Evolutionary conservation across 2,888 invertebrate species (phyloP).

Genomic region (Drosophila robusta): DNA sequence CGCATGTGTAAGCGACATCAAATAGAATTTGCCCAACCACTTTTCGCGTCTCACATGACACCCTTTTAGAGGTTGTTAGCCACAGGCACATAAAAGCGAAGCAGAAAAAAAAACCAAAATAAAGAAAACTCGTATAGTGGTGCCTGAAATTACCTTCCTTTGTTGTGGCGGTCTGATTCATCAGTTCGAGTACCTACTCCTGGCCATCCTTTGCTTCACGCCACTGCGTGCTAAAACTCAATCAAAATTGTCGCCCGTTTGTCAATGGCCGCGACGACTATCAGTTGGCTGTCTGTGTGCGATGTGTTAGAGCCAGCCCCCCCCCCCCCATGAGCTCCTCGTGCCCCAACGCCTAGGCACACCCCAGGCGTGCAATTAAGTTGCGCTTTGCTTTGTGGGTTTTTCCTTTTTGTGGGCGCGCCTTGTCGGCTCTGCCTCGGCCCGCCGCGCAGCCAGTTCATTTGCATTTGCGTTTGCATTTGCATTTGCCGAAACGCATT

Average conservation of each 20-base stretch:
- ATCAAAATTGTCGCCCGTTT: conserved; percentile 74
- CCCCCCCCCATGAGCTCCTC: neutral
- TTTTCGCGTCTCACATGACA: conserved; percentile 24
- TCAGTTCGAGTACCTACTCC: conserved; percentile 29
- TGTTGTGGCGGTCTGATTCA: conserved; percentile 54
- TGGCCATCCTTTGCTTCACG: conserved; percentile 26
- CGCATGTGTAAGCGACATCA: conserved; percentile 44
- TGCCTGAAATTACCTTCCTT: conserved; percentile 50
- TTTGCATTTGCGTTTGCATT: conserved; percentile 34
- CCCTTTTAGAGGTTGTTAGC: conserved; percentile 33
- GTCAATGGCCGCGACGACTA: conserved; percentile 51
- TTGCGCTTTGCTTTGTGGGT: conserved; percentile 71
- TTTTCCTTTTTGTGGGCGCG: conserved; percentile 70
- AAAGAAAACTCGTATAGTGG: conserved; percentile 19
- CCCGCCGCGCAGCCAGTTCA: conserved; percentile 12
- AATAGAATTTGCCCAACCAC: conserved; percentile 35
- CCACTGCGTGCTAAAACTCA: conserved; percentile 72
- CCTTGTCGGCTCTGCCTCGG: conserved; percentile 46
- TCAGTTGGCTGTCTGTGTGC: conserved; percentile 15
- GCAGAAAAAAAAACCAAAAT: neutral
- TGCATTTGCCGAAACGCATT: conserved; percentile 75
- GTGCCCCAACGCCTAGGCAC: conserved; percentile 20
- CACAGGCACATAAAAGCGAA: neutral
- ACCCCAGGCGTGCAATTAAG: conserved; percentile 72
- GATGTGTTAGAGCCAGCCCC: neutral